Evolutionary conservation across 2,113 vertebrate species (phyloP).

Genomic region (Numida meleagris): DNA sequence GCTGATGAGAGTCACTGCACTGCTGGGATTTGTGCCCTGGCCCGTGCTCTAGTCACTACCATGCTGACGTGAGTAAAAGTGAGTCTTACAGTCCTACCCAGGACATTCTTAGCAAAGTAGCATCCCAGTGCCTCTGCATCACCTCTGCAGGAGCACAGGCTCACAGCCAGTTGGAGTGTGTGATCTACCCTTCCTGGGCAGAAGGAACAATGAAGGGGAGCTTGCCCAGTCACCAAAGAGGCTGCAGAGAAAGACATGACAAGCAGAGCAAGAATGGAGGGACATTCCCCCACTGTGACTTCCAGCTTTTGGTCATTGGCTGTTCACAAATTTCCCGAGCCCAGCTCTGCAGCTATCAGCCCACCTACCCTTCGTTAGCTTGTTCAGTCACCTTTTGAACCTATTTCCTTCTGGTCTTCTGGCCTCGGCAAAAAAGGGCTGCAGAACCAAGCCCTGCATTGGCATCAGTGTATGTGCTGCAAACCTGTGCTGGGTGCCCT

Average conservation of each 20-base stretch:
- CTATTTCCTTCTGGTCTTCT: not conserved
- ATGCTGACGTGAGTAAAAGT: not conserved
- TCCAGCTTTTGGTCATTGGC: not conserved
- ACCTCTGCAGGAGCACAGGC: not conserved
- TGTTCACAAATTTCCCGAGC: not conserved
- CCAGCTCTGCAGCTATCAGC: not conserved
- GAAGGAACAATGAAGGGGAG: not conserved
- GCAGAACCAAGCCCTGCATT: not conserved
- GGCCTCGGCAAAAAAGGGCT: not conserved
- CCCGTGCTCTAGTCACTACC: not conserved
- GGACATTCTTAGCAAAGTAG: not conserved
- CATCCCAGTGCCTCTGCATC: rapidly evolving
- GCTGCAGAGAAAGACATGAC: not conserved
- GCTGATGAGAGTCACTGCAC: not conserved
- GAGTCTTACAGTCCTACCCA: not conserved
- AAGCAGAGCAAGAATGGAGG: not conserved
- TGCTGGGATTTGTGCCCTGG: not conserved
- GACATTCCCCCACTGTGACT: not conserved
- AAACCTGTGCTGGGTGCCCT: not conserved
- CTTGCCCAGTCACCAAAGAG: not conserved
- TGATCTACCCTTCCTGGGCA: not conserved
- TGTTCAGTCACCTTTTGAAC: not conserved
- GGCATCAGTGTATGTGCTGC: too few relatives aligned
- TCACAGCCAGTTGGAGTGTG: not conserved
- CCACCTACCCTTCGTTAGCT: not conserved